phyloP scores from a whole-genome alignment of 2,113 vertebrate genomes.

The Barnardius zonarius region DNA sequence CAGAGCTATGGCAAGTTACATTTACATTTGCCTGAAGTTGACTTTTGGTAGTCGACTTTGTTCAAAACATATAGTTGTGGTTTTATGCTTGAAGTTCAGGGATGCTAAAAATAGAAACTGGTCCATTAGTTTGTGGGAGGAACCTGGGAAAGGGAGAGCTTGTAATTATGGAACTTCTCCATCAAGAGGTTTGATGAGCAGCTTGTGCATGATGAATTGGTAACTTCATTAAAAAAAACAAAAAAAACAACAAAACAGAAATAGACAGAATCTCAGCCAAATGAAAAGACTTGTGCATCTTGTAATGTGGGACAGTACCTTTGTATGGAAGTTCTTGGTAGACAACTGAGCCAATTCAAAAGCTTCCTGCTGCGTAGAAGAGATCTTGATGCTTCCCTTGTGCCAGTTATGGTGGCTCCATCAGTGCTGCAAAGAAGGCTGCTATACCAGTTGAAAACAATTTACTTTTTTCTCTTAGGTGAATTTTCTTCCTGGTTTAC shows the following conservation, averaged over 20 bases:
- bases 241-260: background rate
- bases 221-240: background rate
- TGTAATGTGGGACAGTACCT: background rate
- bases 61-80: rapidly evolving
- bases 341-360: background rate
- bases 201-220: background rate
- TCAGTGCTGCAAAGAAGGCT: background rate
- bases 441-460: background rate
- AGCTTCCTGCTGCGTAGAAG: background rate
- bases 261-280: background rate
- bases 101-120: background rate
- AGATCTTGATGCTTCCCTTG: background rate
- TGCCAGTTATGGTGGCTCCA: background rate
- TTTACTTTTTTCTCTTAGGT: background rate
- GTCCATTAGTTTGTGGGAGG: background rate
- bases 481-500: background rate
- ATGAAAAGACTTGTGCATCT: background rate
- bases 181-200: background rate
- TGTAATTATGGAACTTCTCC: background rate
- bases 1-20: background rate
- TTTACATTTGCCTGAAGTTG: background rate
- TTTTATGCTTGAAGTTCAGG: background rate
- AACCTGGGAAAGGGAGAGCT: background rate
- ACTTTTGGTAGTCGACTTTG: background rate
- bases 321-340: background rate